Conservation (phyloP, 2,888 invertebrate genomes). For the Calliopum simillimum region DNA sequence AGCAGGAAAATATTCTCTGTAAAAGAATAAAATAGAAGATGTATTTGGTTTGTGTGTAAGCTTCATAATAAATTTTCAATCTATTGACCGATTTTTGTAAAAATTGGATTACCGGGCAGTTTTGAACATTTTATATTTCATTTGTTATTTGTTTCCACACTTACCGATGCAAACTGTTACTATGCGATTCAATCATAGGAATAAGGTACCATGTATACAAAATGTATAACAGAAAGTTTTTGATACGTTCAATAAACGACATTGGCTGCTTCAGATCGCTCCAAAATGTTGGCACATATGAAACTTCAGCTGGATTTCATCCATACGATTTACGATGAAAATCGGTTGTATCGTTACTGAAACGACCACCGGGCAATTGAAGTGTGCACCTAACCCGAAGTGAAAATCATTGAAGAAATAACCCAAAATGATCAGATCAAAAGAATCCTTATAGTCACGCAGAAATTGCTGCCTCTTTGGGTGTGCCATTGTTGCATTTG, state of each 20-base stretch:
- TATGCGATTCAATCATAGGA: conserved; percentile 12
- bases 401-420: conserved; percentile 59
- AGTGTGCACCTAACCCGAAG: conserved; percentile 61
- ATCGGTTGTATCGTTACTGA: conserved; percentile 54
- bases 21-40: too few species aligned
- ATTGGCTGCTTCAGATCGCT: conserved; percentile 47
- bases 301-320: conserved; percentile 56
- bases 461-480: conserved; percentile 48
- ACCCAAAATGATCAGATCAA: conserved; percentile 60
- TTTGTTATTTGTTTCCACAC: neutral
- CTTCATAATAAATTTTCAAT: too few species aligned
- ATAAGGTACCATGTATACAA: conserved; percentile 38
- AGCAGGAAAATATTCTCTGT: conserved; percentile 52
- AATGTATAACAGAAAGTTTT: conserved; percentile 45
- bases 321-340: conserved; percentile 44
- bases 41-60: conserved; percentile 34
- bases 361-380: conserved; percentile 58
- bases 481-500: conserved; percentile 47
- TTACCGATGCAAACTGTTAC: conserved; percentile 22
- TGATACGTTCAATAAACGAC: conserved; percentile 47
- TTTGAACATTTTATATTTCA: neutral
- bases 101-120: too few species aligned
- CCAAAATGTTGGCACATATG: conserved; percentile 52
- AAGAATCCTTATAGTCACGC: conserved; percentile 47
- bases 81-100: neutral